These are phyloP conservation scores for Falcaria lacertinaria DNA, from an alignment of 2,888 invertebrate species.

Conservation along the genomic window DNA sequence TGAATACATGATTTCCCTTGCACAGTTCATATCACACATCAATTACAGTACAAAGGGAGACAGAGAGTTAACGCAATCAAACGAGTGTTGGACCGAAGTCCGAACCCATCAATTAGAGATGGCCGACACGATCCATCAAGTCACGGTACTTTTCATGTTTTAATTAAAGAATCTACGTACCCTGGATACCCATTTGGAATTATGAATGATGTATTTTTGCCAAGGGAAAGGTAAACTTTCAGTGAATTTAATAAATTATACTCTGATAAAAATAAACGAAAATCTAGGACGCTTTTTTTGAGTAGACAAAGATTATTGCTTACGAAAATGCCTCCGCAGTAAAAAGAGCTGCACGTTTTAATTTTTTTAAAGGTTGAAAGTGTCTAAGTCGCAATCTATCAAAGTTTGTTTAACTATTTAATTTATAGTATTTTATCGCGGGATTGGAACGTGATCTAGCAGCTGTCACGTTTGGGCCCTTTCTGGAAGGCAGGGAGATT, in stretches of 20 bases:
- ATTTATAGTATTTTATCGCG: too few species aligned
- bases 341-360: too few species aligned
- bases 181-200: background rate
- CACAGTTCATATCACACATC: background rate
- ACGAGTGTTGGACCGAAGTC: background rate
- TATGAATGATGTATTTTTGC: background rate
- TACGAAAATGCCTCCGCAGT: too few species aligned
- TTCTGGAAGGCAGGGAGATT: too few species aligned
- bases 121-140: background rate
- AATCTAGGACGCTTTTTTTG: too few species aligned
- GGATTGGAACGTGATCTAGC: too few species aligned
- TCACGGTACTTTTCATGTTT: background rate
- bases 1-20: background rate
- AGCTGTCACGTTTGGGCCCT: too few species aligned
- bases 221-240: background rate
- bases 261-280: too few species aligned
- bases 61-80: background rate
- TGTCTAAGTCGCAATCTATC: too few species aligned
- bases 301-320: too few species aligned
- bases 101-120: background rate
- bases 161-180: background rate
- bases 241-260: background rate
- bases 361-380: too few species aligned
- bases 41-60: background rate
- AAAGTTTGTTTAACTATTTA: too few species aligned